Evolutionary conservation across 2,888 invertebrate species (phyloP).

Genomic region (Marronus borbonicus): DNA sequence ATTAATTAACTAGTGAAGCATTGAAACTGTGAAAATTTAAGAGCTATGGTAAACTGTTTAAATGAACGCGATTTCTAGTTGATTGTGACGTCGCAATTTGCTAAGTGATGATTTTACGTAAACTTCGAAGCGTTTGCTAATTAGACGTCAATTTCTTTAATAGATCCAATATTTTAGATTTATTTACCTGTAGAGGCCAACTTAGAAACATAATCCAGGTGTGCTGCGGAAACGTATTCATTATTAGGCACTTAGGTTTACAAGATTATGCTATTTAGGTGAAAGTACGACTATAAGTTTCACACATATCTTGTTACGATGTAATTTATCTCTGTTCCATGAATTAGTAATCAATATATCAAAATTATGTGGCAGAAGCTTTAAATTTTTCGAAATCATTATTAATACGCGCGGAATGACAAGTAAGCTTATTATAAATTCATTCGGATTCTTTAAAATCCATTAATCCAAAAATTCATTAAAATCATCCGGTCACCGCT

Average conservation of each 20-base stretch:
- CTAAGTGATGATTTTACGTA: conserved; percentile 2
- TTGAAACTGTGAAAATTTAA: conserved; percentile 22
- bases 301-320: conserved; percentile 1
- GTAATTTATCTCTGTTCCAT: background rate
- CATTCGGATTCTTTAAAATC: too few species aligned
- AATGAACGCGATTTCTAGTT: conserved; percentile 27
- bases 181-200: background rate
- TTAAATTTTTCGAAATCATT: too few species aligned
- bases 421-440: too few species aligned
- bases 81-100: conserved; percentile 38
- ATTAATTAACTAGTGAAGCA: conserved; percentile 11
- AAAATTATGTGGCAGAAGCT: too few species aligned
- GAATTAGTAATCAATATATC: too few species aligned
- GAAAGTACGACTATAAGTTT: background rate
- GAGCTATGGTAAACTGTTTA: background rate
- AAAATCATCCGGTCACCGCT: too few species aligned
- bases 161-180: background rate
- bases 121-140: conserved; percentile 27
- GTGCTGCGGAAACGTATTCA: background rate
- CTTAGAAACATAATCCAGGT: background rate
- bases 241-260: background rate
- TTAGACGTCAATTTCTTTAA: conserved; percentile 17
- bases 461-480: too few species aligned
- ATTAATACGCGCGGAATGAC: too few species aligned
- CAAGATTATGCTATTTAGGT: conserved; percentile 15